Conservation (phyloP, 2,113 vertebrate genomes). For the Cairina moschata region DNA sequence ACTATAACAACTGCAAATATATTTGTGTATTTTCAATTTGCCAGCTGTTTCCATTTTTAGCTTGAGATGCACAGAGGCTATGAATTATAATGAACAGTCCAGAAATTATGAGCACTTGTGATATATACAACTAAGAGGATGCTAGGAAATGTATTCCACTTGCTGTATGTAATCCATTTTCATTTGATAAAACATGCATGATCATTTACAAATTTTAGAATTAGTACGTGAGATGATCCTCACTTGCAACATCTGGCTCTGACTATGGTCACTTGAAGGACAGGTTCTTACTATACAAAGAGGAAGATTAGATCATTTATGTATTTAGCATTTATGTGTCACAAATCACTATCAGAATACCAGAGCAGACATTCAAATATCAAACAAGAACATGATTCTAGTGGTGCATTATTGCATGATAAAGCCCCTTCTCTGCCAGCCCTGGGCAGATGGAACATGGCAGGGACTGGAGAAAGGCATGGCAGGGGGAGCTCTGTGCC, state of each 20-base stretch:
- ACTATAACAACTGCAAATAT: not conserved
- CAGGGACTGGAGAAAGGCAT: not conserved
- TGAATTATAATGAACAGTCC: not conserved
- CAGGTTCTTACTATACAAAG: not conserved
- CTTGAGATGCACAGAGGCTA: not conserved
- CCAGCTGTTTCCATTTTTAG: conserved; percentile 10
- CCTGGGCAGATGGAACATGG: conserved; percentile 13
- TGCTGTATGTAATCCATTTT: not conserved
- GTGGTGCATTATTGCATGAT: not conserved
- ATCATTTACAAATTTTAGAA: not conserved
- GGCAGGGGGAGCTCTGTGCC: not conserved
- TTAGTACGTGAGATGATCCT: not conserved
- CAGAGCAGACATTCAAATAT: not conserved
- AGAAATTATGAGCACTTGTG: not conserved
- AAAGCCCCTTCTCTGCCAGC: not conserved
- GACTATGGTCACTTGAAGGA: not conserved
- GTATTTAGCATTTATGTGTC: not conserved
- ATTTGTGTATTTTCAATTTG: not conserved
- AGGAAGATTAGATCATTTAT: not conserved
- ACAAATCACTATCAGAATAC: not conserved
- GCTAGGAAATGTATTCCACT: not conserved
- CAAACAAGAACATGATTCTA: not conserved
- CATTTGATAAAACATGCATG: not conserved
- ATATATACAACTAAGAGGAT: not conserved
- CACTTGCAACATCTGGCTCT: not conserved